Evolutionary conservation across 2,888 invertebrate genomes (phyloP).

Genomic region (Caenorhabditis sp.): DNA sequence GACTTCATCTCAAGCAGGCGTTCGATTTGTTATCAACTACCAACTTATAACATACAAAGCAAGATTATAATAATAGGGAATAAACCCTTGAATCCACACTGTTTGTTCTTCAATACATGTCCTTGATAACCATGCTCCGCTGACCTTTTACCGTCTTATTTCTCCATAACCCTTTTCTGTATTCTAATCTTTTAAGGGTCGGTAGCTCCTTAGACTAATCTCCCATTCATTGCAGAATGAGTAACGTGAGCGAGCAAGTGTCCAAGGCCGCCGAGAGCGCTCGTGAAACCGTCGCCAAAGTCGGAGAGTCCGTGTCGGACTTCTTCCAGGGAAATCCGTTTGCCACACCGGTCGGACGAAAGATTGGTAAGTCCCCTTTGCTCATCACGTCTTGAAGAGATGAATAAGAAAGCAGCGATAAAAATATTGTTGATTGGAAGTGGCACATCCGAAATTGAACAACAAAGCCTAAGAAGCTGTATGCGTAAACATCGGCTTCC

Average conservation of each 20-base stretch:
- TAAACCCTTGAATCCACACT: too few species aligned
- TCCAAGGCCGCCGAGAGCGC: constrained; percentile 74
- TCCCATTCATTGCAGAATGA: constrained; percentile 60
- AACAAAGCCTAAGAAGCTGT: not conserved
- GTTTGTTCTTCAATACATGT: not conserved
- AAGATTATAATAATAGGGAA: too few species aligned
- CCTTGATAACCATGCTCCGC: not conserved
- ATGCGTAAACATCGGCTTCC: not conserved
- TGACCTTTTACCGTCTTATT: constrained; percentile 8
- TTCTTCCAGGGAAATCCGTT: constrained; percentile 79
- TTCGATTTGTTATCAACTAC: not conserved
- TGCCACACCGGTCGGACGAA: constrained; percentile 74
- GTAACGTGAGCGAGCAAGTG: constrained; percentile 74
- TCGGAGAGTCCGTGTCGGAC: constrained; percentile 74
- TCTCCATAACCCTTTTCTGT: not conserved
- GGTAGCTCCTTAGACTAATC: not conserved
- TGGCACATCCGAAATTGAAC: not conserved
- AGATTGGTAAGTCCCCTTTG: constrained; percentile 70
- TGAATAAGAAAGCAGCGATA: not conserved
- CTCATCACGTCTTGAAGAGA: too few species aligned
- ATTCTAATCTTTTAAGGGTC: not conserved
- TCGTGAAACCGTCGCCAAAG: constrained; percentile 74
- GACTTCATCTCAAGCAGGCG: not conserved
- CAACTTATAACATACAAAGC: not conserved
- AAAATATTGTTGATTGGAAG: not conserved